phyloP scores from a whole-genome alignment of 2,797 vertebrate genomes.

The Phrynocephalus guinanensis region DNA sequence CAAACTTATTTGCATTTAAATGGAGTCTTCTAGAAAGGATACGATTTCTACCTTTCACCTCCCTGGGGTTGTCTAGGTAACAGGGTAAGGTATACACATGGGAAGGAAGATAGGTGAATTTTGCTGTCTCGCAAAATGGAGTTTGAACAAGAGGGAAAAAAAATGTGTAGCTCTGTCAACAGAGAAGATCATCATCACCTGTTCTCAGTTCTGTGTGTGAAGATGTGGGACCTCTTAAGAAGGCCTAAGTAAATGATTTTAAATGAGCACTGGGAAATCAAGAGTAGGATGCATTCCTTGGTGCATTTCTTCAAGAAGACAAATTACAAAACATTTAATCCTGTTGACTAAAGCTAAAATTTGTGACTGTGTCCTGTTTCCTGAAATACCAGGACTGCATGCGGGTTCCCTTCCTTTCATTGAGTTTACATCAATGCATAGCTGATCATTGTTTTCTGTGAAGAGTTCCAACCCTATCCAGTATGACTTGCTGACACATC shows the following conservation, averaged over 20 bases:
- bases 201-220: neutral
- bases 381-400: neutral
- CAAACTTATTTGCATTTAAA: conserved; percentile 41
- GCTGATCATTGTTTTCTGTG: neutral
- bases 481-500: too few relatives aligned
- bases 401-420: neutral
- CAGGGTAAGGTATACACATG: conserved; percentile 18
- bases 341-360: neutral
- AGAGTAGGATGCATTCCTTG: neutral
- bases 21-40: conserved; percentile 39
- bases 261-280: neutral
- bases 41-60: conserved; percentile 24
- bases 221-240: neutral
- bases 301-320: neutral
- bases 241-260: conserved; percentile 10
- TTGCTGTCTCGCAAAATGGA: conserved; percentile 33
- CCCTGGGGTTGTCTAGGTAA: conserved; percentile 27
- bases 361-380: neutral
- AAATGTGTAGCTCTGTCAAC: conserved; percentile 2
- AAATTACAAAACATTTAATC: neutral
- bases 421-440: neutral
- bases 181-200: neutral
- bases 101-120: conserved; percentile 16
- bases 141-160: conserved; percentile 12
- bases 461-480: too few relatives aligned